These are phyloP conservation scores for Heterotilapia buettikoferi DNA, from an alignment of 2,113 vertebrate genomes.

Conservation along the genomic window DNA sequence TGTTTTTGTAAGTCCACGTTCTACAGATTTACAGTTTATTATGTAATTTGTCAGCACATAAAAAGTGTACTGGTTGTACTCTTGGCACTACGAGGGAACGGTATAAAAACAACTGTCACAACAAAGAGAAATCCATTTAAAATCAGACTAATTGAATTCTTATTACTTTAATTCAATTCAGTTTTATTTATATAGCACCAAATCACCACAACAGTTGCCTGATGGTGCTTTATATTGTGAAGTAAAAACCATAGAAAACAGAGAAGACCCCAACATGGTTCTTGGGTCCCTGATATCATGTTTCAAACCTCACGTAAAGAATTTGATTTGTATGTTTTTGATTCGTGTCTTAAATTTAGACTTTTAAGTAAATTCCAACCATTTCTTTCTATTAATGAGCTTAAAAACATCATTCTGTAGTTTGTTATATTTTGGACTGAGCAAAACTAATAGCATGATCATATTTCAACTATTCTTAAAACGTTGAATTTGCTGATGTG, in stretches of 20 bases:
- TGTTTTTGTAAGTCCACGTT: neutral
- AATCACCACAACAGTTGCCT: neutral
- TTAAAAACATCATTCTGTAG: neutral
- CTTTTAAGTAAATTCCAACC: neutral
- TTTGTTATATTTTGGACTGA: neutral
- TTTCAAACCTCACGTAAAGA: neutral
- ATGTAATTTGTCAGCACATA: neutral
- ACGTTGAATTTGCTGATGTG: fast-evolving
- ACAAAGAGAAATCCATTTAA: neutral
- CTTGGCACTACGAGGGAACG: neutral
- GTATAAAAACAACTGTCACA: neutral
- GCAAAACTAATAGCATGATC: neutral
- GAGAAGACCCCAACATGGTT: neutral
- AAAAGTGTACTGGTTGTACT: neutral
- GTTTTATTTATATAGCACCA: neutral
- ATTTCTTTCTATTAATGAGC: neutral
- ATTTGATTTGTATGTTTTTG: neutral
- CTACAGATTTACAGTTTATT: neutral
- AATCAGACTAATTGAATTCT: neutral
- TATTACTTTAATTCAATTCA: neutral
- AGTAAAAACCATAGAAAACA: neutral
- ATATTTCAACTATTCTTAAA: neutral
- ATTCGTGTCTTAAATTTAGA: neutral
- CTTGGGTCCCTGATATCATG: neutral
- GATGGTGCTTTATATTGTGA: neutral